phyloP scores from a whole-genome alignment of 2,797 vertebrate genomes.

The Rachycentron canadum region DNA sequence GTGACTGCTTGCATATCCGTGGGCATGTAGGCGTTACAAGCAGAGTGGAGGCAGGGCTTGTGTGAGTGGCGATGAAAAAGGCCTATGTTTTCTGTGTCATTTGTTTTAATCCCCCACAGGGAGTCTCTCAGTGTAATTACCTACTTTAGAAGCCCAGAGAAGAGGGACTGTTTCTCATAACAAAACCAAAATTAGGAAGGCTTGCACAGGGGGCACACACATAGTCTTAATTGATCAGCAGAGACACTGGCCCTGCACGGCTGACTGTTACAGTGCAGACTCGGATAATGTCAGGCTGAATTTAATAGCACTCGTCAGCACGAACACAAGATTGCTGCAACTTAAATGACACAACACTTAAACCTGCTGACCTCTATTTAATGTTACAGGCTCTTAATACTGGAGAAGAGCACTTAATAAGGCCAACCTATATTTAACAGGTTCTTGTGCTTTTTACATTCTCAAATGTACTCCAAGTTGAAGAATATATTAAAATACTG shows the following conservation, averaged over 20 bases:
- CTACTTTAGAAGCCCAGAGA: conserved; percentile 73
- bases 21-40: conserved; percentile 63
- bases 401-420: conserved; percentile 48
- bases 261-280: conserved; percentile 27
- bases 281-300: conserved; percentile 40
- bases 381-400: conserved; percentile 48
- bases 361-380: conserved; percentile 59
- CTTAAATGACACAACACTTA: conserved; percentile 51
- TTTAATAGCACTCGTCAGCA: conserved; percentile 20
- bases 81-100: conserved; percentile 74
- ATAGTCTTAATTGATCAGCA: conserved; percentile 69
- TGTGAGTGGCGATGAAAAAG: conserved; percentile 52
- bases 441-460: conserved; percentile 5
- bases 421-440: conserved; percentile 39
- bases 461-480: neutral
- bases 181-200: conserved; percentile 71
- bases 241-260: conserved; percentile 31
- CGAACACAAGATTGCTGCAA: conserved; percentile 6
- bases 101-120: conserved; percentile 81
- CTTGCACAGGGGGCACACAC: conserved; percentile 44
- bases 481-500: conserved; percentile 16
- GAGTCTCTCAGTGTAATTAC: conserved; percentile 82
- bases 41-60: conserved; percentile 43
- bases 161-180: conserved; percentile 73
- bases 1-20: conserved; percentile 61